Evolutionary conservation across 2,888 invertebrate species (phyloP).

Genomic region (Ditula angustiorana): DNA sequence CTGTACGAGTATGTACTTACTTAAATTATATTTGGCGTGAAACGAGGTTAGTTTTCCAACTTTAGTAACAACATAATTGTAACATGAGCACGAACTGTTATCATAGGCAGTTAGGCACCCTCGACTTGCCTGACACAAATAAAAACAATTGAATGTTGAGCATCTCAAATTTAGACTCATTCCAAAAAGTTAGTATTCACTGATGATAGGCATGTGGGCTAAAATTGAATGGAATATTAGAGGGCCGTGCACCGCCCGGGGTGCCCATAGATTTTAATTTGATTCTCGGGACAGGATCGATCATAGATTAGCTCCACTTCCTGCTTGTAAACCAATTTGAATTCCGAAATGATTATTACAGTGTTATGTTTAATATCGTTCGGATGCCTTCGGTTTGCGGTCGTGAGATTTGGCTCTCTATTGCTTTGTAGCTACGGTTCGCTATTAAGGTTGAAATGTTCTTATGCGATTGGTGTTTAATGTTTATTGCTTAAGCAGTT

Average conservation of each 20-base stretch:
- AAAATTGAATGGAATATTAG: conserved; percentile 32
- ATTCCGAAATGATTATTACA: conserved; percentile 37
- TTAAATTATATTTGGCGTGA: too few relatives aligned
- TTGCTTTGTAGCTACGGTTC: not conserved
- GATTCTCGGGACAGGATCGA: conserved; percentile 26
- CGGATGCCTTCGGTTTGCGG: not conserved
- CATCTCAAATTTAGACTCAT: conserved; percentile 20
- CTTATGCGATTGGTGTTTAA: not conserved
- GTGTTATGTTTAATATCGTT: conserved; percentile 25
- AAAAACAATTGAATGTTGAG: not conserved
- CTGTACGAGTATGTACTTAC: too few relatives aligned
- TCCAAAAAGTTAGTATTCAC: conserved; percentile 5
- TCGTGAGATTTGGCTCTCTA: conserved; percentile 1
- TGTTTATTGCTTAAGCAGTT: not conserved
- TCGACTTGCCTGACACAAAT: not conserved
- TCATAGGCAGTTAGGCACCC: too few relatives aligned
- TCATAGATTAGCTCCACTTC: conserved; percentile 40
- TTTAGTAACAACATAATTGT: too few relatives aligned
- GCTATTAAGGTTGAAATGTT: not conserved
- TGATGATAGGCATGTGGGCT: conserved; percentile 21
- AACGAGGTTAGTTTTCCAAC: too few relatives aligned
- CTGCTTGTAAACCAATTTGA: conserved; percentile 35
- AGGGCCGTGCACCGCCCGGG: conserved; percentile 25
- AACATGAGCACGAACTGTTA: too few relatives aligned
- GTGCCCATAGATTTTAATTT: conserved; percentile 29